Conservation (phyloP, 2,113 vertebrate species). For the Dicrurus megarhynchus region DNA sequence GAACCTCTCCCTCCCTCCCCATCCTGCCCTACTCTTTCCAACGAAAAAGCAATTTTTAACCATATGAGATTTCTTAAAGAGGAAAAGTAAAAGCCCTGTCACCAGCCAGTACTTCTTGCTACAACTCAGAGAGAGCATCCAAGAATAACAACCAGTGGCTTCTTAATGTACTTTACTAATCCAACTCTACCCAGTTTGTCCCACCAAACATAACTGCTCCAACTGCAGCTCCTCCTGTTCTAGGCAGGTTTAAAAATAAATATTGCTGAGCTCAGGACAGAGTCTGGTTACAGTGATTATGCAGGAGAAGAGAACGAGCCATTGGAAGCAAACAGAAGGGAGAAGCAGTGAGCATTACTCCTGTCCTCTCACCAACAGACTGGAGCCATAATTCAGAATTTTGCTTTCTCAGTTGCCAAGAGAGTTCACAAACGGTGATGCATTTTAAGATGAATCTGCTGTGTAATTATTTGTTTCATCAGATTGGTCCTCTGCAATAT, state of each 20-base stretch:
- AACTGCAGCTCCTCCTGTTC: neutral
- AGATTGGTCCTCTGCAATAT: neutral
- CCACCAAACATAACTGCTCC: neutral
- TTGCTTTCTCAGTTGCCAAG: neutral
- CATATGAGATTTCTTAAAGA: neutral
- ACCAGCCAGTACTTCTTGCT: neutral
- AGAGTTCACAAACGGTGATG: neutral
- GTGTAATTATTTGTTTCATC: neutral
- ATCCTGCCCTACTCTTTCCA: neutral
- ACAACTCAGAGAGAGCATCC: neutral
- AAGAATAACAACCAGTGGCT: neutral
- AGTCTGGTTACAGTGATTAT: neutral
- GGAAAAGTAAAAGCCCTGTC: neutral
- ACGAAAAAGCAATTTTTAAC: neutral
- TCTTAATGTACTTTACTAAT: neutral
- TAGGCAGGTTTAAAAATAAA: neutral
- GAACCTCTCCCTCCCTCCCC: neutral
- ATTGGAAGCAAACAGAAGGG: neutral
- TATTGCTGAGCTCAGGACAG: neutral
- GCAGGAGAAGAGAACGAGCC: accelerated
- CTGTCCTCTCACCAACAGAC: neutral
- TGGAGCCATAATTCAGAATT: neutral
- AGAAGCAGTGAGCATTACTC: neutral
- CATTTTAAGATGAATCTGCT: neutral
- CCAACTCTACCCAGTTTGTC: neutral